Evolutionary conservation across 1,140 invertebrate genomes (phyloP), one percentile per base, ranked within the genome.

Genomic region (Ylistrum balloti): DNA sequence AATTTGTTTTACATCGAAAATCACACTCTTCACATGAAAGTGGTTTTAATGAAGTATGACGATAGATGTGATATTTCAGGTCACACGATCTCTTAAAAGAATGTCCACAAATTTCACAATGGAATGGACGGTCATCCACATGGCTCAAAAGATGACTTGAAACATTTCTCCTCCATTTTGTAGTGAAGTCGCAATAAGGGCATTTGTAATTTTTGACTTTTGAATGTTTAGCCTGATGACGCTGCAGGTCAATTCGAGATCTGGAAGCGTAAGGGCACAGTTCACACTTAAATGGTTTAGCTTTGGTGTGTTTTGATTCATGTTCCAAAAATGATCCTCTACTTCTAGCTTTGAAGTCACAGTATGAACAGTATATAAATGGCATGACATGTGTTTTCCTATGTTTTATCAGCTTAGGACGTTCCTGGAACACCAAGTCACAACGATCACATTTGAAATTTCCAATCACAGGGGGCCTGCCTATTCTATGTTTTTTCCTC

Each of bases 1-100:
- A 94, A 86, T 94, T 94, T 33, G 92, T 94, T 90, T 94, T 94
- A 48, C 93, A 93, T 33, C 91, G 74, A 85, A 94, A 94, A 2
- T 92, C 94, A 91, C 94, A 94, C 41, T 89, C n/a, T 41, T 92
- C 89, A 88, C 94, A 94, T 22, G 90, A 85, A 7, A 93, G 92
- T 86, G 93, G 94, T 91, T 94, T 94, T 20, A 87, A 74, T 88
- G 93, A 92, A 33, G 88, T 92, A 86, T 94, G 94, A 17, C 92
- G 90, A 87, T 91, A 94, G 48, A 94, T 86, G 87, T 94, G 94
- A 85, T 94, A 92, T 33, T 93, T 93, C 0, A 94, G 56, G 86
- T 93, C 93, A 38, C 56, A 38, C 28, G 33, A 17, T 28, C 93
- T 88, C 89, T 94, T 94, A 20, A 93, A 93, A 28, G 85, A 86